These are phyloP conservation scores for Darevskia mixta DNA, from an alignment of 2,797 vertebrate genomes.

Conservation along the genomic window DNA sequence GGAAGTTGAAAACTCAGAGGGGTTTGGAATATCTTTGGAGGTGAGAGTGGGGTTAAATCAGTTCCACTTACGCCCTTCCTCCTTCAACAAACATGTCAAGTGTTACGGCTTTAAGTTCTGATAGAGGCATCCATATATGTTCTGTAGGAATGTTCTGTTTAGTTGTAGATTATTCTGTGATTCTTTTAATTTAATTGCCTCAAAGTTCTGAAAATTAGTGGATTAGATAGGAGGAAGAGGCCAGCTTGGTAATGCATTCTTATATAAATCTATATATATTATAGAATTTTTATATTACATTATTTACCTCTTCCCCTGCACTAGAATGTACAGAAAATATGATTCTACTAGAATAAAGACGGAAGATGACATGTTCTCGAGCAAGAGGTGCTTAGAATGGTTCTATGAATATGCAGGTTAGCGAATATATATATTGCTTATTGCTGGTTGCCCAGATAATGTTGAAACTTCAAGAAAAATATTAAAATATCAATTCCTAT, in stretches of 20 bases:
- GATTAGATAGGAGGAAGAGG: not conserved
- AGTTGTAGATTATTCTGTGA: not conserved
- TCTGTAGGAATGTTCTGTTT: not conserved
- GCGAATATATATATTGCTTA: conserved; percentile 45
- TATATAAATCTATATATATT: not conserved
- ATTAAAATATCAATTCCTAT: not conserved
- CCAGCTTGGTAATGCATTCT: not conserved
- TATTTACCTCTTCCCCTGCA: conserved; percentile 54
- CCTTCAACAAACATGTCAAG: not conserved
- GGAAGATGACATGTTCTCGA: conserved; percentile 95
- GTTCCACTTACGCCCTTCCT: not conserved
- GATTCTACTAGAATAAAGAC: conserved; percentile 93
- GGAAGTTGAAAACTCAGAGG: not conserved
- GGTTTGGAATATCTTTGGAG: no score
- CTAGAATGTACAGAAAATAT: conserved; percentile 95
- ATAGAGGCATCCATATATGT: not conserved
- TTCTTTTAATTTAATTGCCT: not conserved
- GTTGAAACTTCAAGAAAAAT: conserved; percentile 5
- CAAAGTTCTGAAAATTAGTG: not conserved
- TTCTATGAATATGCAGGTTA: conserved; percentile 99
- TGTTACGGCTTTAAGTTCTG: not conserved
- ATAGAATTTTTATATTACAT: not conserved
- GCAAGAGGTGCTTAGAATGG: conserved; percentile 98
- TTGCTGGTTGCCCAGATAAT: conserved; percentile 7
- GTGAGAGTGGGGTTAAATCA: not conserved